phyloP scores from a whole-genome alignment of 2,888 invertebrate genomes.

The Arrhopalites spinosus region DNA sequence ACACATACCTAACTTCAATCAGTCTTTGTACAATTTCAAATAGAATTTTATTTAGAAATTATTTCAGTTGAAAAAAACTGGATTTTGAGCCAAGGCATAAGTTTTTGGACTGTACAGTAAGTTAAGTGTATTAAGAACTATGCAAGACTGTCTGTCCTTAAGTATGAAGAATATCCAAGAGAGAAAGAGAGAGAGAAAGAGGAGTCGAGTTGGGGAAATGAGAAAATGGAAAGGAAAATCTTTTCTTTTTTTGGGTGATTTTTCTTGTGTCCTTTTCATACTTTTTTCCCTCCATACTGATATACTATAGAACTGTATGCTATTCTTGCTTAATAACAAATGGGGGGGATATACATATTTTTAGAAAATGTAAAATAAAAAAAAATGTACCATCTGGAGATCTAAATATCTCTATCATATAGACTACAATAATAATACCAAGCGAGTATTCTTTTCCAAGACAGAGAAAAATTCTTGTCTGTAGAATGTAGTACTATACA shows the following conservation, averaged over 20 bases:
- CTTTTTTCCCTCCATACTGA: background rate
- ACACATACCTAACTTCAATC: too few relatives aligned
- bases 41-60: too few relatives aligned
- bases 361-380: background rate
- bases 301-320: background rate
- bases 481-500: too few relatives aligned
- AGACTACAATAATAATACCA: too few relatives aligned
- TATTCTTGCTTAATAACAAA: background rate
- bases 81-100: background rate
- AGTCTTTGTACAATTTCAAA: too few relatives aligned
- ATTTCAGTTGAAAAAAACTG: too few relatives aligned
- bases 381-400: conserved; percentile 24
- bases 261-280: conserved; percentile 27
- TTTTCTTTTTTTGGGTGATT: conserved; percentile 27
- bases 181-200: conserved; percentile 9
- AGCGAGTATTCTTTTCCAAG: too few relatives aligned
- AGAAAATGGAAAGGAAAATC: conserved; percentile 39
- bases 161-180: conserved; percentile 21
- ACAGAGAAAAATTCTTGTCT: too few relatives aligned
- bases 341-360: background rate
- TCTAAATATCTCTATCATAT: conserved; percentile 11
- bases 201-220: conserved; percentile 26
- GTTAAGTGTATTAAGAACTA: background rate
- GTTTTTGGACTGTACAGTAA: background rate
- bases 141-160: conserved; percentile 1